These are phyloP conservation scores for Pimpla rufipes DNA, from an alignment of 2,888 invertebrate genomes.

Conservation along the genomic window DNA sequence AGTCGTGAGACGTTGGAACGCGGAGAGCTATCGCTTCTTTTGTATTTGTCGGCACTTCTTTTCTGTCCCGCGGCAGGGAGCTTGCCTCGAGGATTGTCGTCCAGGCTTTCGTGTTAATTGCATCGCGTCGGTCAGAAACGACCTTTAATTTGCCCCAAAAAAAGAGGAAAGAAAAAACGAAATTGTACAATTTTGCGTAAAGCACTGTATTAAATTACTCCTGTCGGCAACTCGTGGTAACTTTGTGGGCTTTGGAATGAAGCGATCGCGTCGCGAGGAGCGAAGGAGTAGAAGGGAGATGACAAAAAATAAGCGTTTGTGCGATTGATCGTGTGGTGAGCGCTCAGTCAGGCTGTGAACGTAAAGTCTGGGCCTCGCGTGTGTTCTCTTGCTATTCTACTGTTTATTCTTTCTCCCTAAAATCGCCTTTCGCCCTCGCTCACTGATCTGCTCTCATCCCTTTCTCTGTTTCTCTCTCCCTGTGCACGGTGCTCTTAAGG, in stretches of 20 bases:
- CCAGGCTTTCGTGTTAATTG: neutral
- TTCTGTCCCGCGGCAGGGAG: neutral
- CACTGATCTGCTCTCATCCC: neutral
- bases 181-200: neutral
- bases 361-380: constrained; percentile 83
- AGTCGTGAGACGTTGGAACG: constrained; percentile 16
- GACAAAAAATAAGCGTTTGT: constrained; percentile 28
- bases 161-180: neutral
- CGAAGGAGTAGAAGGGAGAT: constrained; percentile 29
- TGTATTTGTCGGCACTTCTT: constrained; percentile 21
- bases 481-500: neutral
- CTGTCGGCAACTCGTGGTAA: constrained; percentile 21
- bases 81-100: neutral
- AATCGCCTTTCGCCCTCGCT: constrained; percentile 9
- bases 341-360: constrained; percentile 85
- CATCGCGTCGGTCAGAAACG: constrained; percentile 17
- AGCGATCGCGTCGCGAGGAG: constrained; percentile 40
- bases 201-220: constrained; percentile 1
- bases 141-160: neutral
- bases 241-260: constrained; percentile 38
- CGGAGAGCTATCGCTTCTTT: constrained; percentile 34
- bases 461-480: constrained; percentile 20
- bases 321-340: constrained; percentile 73
- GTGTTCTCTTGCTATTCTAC: constrained; percentile 69
- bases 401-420: constrained; percentile 53